Evolutionary conservation across 2,113 vertebrate species (phyloP).

Genomic region (Sphyrna mokarran): DNA sequence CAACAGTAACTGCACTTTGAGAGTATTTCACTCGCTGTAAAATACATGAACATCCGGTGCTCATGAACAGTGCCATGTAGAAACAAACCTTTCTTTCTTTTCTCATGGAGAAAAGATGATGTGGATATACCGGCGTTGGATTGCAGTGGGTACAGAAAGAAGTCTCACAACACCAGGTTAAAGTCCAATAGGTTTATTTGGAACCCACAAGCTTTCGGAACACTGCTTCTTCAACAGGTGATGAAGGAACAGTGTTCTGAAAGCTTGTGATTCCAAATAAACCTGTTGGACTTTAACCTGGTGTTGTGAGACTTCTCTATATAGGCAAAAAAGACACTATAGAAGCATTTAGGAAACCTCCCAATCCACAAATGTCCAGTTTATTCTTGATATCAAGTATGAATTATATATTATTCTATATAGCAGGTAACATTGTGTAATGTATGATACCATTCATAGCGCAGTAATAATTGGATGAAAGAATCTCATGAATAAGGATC

Average conservation of each 20-base stretch:
- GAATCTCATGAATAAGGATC: neutral
- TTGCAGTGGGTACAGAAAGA: too few species aligned
- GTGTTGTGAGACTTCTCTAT: too few species aligned
- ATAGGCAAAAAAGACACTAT: neutral
- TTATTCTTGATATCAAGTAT: neutral
- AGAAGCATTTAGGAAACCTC: neutral
- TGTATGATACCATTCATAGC: neutral
- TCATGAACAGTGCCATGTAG: neutral
- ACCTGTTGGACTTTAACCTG: too few species aligned
- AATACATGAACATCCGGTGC: neutral
- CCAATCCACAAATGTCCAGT: neutral
- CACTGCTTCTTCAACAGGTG: too few species aligned
- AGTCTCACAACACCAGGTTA: too few species aligned
- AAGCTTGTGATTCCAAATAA: too few species aligned
- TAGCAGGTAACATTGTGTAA: neutral
- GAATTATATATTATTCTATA: neutral
- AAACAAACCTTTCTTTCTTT: neutral
- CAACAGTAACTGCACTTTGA: neutral
- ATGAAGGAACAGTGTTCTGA: too few species aligned
- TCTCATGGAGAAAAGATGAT: neutral
- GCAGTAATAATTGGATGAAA: neutral
- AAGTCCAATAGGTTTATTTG: too few species aligned
- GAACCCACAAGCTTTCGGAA: too few species aligned
- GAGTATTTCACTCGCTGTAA: neutral
- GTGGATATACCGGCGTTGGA: too few species aligned